Percentiles rank a stretch among this genome's conserved stretches.
Evolutionary conservation across 2,888 invertebrate genomes (phyloP).

Genomic region (Agrilus mali): DNA sequence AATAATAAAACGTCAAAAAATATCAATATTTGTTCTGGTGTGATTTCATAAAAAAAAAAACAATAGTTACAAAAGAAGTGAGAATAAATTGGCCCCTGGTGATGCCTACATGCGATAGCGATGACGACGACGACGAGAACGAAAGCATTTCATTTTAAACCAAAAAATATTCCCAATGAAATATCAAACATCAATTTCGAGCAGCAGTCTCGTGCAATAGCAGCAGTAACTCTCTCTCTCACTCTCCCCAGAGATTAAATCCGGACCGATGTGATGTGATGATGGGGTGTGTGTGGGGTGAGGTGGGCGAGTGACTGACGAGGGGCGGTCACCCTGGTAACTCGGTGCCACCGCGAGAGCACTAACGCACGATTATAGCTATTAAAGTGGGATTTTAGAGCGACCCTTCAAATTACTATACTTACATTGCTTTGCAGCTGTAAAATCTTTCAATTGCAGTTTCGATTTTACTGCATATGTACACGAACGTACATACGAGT

Average conservation of each 20-base stretch:
- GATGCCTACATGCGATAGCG: too few species aligned
- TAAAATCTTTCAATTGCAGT: neutral
- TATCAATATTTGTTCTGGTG: too few species aligned
- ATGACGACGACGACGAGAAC: too few species aligned
- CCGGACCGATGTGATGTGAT: conserved; percentile 18
- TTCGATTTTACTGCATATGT: too few species aligned
- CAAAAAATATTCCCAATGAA: conserved; percentile 15
- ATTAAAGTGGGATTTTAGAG: conserved; percentile 31
- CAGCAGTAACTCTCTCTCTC: too few species aligned
- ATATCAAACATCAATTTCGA: conserved; percentile 24
- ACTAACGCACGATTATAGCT: conserved; percentile 32
- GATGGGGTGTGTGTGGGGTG: conserved; percentile 14
- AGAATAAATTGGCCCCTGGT: too few species aligned
- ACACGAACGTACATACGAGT: too few species aligned
- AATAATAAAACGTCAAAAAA: too few species aligned
- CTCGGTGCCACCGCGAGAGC: conserved; percentile 26
- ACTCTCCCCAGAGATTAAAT: conserved; percentile 22
- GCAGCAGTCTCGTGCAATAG: conserved; percentile 16
- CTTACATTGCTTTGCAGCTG: conserved; percentile 17
- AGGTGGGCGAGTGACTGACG: conserved; percentile 19
- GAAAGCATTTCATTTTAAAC: conserved; percentile 16
- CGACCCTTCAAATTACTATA: conserved; percentile 23
- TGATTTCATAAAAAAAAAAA: too few species aligned
- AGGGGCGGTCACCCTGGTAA: conserved; percentile 29
- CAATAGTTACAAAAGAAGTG: too few species aligned